These are phyloP conservation scores for Scaptomyza montana DNA, from an alignment of 1,140 invertebrate species.

Conservation along the genomic window DNA sequence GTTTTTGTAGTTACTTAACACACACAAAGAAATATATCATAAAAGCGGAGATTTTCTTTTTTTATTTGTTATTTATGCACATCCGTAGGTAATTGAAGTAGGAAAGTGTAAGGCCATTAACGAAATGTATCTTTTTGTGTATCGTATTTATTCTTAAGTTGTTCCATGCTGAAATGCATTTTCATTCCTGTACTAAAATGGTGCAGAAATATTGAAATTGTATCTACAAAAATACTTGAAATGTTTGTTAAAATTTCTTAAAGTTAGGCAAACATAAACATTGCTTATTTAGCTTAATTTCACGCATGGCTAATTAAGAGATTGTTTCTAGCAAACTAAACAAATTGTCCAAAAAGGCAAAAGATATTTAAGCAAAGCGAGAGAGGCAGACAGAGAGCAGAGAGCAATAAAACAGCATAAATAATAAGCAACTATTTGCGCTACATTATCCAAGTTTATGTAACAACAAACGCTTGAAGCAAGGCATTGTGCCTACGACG, in stretches of 20 bases:
- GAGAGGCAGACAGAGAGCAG: background rate
- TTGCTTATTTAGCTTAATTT: constrained; percentile 60
- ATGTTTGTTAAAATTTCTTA: background rate
- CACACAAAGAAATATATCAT: background rate
- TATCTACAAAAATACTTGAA: too few species aligned
- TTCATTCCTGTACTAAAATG: too few species aligned
- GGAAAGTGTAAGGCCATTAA: background rate
- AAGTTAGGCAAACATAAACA: constrained; percentile 33
- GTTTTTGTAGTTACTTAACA: constrained; percentile 1
- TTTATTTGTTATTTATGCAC: background rate
- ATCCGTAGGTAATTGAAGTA: constrained; percentile 1
- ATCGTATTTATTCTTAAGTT: too few species aligned
- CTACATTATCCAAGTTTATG: constrained; percentile 80
- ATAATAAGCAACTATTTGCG: constrained; percentile 81
- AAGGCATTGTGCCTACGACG: background rate
- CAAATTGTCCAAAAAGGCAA: constrained; percentile 61
- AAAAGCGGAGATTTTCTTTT: background rate
- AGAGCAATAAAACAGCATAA: constrained; percentile 67
- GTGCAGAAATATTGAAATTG: too few species aligned
- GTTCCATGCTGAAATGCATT: too few species aligned
- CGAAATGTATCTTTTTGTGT: too few species aligned
- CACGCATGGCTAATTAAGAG: constrained; percentile 78
- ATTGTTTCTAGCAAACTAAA: constrained; percentile 55
- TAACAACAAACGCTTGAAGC: constrained; percentile 45
- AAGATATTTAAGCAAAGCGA: constrained; percentile 47